Evolutionary conservation across 2,113 vertebrate genomes (phyloP).

Genomic region (Clarias magur): DNA sequence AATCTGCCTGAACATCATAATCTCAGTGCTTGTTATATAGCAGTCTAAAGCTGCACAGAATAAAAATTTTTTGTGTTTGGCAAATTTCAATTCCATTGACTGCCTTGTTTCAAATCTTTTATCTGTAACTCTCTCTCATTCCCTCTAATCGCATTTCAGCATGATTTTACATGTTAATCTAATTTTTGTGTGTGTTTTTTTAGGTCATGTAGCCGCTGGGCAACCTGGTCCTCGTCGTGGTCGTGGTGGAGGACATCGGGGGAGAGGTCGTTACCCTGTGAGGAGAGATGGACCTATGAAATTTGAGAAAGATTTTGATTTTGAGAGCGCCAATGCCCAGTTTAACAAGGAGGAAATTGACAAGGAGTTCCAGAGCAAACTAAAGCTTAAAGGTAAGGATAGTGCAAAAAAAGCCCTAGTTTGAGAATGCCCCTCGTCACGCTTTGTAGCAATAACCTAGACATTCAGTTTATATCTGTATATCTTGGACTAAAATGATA

Average conservation of each 20-base stretch:
- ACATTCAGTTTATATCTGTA: background rate
- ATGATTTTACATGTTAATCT: background rate
- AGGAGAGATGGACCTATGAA: conserved; percentile 91
- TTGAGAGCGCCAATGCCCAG: conserved; percentile 95
- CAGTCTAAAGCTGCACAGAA: background rate
- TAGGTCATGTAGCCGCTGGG: conserved; percentile 58
- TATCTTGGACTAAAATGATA: background rate
- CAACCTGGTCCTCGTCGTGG: conserved; percentile 77
- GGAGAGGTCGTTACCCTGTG: conserved; percentile 85
- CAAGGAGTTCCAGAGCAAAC: conserved; percentile 95
- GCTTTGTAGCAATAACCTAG: background rate
- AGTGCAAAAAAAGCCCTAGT: background rate
- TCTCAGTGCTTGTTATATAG: background rate
- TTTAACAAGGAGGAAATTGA: conserved; percentile 98
- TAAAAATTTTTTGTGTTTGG: background rate
- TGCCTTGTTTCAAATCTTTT: background rate
- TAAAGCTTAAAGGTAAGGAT: conserved; percentile 89
- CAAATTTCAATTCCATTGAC: background rate
- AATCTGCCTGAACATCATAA: background rate
- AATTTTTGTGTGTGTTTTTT: background rate
- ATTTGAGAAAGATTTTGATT: conserved; percentile 98
- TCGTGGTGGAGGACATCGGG: conserved; percentile 86
- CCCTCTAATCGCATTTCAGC: background rate
- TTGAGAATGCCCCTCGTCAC: too few species aligned
- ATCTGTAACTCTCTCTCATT: background rate